Base-by-base conservation (phyloP, 2,888 invertebrate genomes). In the Polydrusus cervinus region DNA sequence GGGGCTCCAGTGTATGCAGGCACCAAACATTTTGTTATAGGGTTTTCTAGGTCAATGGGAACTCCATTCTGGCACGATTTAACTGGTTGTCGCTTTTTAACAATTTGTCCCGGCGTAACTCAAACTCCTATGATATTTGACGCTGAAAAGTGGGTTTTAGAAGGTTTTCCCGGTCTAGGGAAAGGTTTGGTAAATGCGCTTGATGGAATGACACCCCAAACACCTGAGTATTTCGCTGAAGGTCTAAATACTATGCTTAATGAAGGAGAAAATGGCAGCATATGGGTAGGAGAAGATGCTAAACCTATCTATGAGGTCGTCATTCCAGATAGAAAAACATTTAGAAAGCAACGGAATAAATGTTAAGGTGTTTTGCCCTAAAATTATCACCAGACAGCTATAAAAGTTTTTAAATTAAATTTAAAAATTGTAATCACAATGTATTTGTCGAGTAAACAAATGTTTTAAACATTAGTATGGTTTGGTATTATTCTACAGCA, bases 1-100 rank as follows among this genome's bases (percentile, higher is more conserved):
- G 89, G 88, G 40, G 82, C 89, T 34, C 91, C 92, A 0, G 83
- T 89, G 34, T 91, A 92, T 82, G 88, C 89, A 40, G 90, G 90
- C 0, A 90, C 91, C 0, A 91, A 91, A 82, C 88, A 87, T 71
- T 89, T 89, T 5, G 88, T 90, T 8, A 83, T 88, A 38, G 89
- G 89, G 5, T 87, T 90, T 77, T 88, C 88, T 10, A 87, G 87
- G 70, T 89, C 89, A 9, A 89, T 81, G 86, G 90, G 84, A n/a
- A 81, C 80, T 30, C 78, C 80, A 25, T 83, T 78, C 71, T 83
- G 80, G 76, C 81, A 80, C 73, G 78, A 80, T 74, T 79, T 82
- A 51, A 87, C 86, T n/a, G 86, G 85, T 2, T 84, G 88, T 7
- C 83, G 85, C 70, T 85, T 88, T 60, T 74, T 88, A 60, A 85